Evolutionary conservation across 2,888 invertebrate genomes (phyloP), one percentile per base, ranked within the genome.

Genomic region (Polyploca ridens): DNA sequence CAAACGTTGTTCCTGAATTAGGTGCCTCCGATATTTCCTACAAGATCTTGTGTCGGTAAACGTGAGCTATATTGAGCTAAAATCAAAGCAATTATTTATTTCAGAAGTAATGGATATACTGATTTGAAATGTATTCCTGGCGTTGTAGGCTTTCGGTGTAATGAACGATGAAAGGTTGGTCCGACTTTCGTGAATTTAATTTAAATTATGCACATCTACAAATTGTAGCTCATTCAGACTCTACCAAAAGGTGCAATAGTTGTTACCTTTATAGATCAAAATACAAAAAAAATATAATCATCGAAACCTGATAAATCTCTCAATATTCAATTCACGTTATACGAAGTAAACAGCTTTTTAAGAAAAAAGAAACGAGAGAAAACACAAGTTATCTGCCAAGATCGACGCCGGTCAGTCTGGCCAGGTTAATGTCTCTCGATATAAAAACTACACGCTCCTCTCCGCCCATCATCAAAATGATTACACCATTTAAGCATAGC

Each of bases 391-490:
- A 78, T 73, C 75, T 73, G 79, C 77, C 77, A 70, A 74, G 72
- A 64, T 69, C 65, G 77, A 79, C 84, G 83, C 81, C 78, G 71
- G 69, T 70, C 64, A 66, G 78, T 80, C 77, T 81, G 69, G 71
- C 65, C 73, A 73, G 76, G 76, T 81, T 79, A 82, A 75, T 70
- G 72, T 67, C 69, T 71, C 64, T 71, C 64, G 66, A 41, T 60
- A 60, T 69, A 74, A 80, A 78, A 81, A 82, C 75, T 73, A 72
- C 74, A 71, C 70, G 72, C 70, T 63, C 62, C 66, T 64, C 67
- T 72, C 74, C 74, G 76, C 79, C 78, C 77, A 82, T 78, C 84
- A 79, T 77, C 80, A 76, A 76, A 72, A 71, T 79, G 76, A 84
- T 82, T 82, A 83, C 73, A 76, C 73, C 77, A 69, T 80, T 79